Percentiles rank a stretch among this genome's conserved stretches.
phyloP scores from a whole-genome alignment of 2,888 invertebrate genomes.

The Crematogaster levior region DNA sequence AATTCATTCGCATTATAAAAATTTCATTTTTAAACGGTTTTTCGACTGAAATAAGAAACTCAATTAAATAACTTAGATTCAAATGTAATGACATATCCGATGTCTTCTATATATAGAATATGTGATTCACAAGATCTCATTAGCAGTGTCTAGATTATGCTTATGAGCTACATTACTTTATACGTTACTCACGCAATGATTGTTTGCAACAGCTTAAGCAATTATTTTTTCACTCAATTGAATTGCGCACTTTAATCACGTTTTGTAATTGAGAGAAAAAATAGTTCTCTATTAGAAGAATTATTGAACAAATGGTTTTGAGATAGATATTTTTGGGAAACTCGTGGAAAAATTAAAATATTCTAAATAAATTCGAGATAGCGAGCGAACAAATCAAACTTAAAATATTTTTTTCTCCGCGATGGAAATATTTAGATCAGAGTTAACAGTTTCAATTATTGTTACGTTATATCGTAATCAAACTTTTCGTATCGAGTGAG shows the following conservation, averaged over 20 bases:
- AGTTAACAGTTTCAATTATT: neutral
- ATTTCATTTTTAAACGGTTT: neutral
- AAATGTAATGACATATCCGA: neutral
- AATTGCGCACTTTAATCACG: neutral
- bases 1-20: neutral
- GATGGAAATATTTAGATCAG: neutral
- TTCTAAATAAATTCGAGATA: neutral
- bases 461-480: neutral
- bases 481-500: neutral
- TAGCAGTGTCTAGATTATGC: slow-evolving; percentile 12
- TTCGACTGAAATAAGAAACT: neutral
- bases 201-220: neutral
- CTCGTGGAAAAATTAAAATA: neutral
- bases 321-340: neutral
- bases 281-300: neutral
- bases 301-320: neutral
- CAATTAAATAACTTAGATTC: neutral
- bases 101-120: slow-evolving; percentile 15
- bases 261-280: slow-evolving; percentile 7
- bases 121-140: slow-evolving; percentile 33
- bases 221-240: neutral
- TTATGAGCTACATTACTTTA: slow-evolving; percentile 5
- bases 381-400: neutral
- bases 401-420: neutral
- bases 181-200: slow-evolving; percentile 16